phyloP scores from a whole-genome alignment of 2,797 vertebrate species.

The Podargus strigoides region DNA sequence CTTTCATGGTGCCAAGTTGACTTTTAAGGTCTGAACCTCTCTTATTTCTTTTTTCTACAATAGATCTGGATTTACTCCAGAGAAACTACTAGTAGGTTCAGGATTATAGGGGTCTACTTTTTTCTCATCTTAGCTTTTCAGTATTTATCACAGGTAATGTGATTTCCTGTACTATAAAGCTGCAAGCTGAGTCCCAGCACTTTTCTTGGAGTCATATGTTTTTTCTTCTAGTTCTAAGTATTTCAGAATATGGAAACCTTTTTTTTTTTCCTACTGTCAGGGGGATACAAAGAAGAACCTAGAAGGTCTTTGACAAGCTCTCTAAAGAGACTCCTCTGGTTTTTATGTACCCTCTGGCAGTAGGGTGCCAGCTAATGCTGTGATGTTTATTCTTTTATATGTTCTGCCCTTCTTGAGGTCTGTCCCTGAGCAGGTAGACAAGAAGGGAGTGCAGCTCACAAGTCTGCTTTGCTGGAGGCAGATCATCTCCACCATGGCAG shows the following conservation, averaged over 20 bases:
- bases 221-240: neutral
- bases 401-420: neutral
- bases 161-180: neutral
- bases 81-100: neutral
- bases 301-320: neutral
- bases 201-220: neutral
- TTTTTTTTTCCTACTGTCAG: no score
- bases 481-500: neutral
- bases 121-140: neutral
- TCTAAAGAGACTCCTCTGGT: neutral
- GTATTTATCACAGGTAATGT: neutral
- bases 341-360: neutral
- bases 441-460: neutral
- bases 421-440: neutral
- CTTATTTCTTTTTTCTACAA: neutral
- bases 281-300: no score
- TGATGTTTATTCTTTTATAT: neutral
- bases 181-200: neutral
- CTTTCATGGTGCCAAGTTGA: neutral
- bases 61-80: neutral
- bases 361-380: neutral
- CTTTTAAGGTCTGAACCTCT: neutral
- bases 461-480: neutral
- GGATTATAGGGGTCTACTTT: neutral
- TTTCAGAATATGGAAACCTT: neutral